Evolutionary conservation across 2,888 invertebrate species (phyloP), one percentile per base, ranked within the genome.

Genomic region (Caenorhabditis japonica): DNA sequence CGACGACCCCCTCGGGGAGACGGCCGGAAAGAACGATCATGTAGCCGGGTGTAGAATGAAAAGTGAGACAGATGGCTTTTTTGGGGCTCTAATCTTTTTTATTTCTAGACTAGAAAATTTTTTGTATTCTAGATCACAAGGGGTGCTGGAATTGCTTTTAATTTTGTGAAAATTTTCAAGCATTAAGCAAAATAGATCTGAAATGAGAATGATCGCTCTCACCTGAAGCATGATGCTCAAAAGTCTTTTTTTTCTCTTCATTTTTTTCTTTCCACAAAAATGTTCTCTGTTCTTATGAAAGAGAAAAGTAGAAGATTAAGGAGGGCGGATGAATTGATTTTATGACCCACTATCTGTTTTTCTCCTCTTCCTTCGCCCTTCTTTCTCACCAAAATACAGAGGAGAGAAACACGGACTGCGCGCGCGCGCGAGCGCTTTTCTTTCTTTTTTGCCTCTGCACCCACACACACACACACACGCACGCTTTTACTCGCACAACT

Each of bases 291-390:
- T 61, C 52, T 44, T 25, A 41, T 34, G 33, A 36, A 38, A 30
- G 30, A 10, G 30, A 10, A 5, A 10, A 10, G 30, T 30, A 30
- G 10, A 30, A 30, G 30, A 30, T 10, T 30, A 30, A 10, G 30
- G 30, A 10, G 30, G n/a, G n/a, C n/a, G 30, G 30, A 44, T 25
- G 46, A 62, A 53, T 47, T 52, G 62, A 62, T 53, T 62, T 53
- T 53, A 62, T 62, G 62, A 62, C 62, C 52, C 43, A 60, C 51
- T 60, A 38, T 49, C 44, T 46, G n/a, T n/a, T 13, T 43, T 19
- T 43, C 12, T 43, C 21, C 13, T 19, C 21, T 19, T 49, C 36
- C 4, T 34, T 38, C 33, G 36, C 38, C 25, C 38, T 15, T 51
- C 23, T 38, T 23, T 15, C 27, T 39, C 61, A n/a, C 30, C 30